A percentile compares a stretch with the other conserved stretches of the same genome.
phyloP scores from a whole-genome alignment of 2,113 vertebrate genomes.

The Planiliza haematocheilus region DNA sequence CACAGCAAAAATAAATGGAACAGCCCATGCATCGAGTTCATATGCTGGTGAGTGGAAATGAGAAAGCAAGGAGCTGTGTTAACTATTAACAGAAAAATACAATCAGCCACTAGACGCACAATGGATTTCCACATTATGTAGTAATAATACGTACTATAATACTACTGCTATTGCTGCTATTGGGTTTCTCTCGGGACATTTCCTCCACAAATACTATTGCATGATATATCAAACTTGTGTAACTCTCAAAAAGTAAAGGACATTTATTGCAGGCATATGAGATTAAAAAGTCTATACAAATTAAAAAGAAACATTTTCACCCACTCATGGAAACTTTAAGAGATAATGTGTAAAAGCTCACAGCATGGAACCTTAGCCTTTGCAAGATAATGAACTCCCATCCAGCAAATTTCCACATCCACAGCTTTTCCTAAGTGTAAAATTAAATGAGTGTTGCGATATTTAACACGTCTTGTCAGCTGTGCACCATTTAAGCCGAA shows the following conservation, averaged over 20 bases:
- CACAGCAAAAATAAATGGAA: too few species aligned
- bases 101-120: too few species aligned
- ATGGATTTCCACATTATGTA: too few species aligned
- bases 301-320: not conserved
- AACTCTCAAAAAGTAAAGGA: not conserved
- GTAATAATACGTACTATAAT: too few species aligned
- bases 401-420: constrained; percentile 2
- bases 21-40: too few species aligned
- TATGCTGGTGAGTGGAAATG: too few species aligned
- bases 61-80: too few species aligned
- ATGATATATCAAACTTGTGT: too few species aligned
- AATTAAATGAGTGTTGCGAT: constrained; percentile 16
- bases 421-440: not conserved
- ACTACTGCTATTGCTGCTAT: too few species aligned
- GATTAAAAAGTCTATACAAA: not conserved
- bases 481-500: constrained; percentile 4
- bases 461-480: constrained; percentile 19
- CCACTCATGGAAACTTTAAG: not conserved
- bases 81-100: too few species aligned
- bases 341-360: constrained; percentile 29
- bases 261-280: not conserved
- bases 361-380: constrained; percentile 23
- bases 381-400: constrained; percentile 23
- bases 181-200: too few species aligned
- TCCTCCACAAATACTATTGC: too few species aligned